Percentiles rank a stretch among this genome's conserved stretches.
Evolutionary conservation across 2,113 vertebrate species (phyloP).

Genomic region (Copsychus sechellarum): DNA sequence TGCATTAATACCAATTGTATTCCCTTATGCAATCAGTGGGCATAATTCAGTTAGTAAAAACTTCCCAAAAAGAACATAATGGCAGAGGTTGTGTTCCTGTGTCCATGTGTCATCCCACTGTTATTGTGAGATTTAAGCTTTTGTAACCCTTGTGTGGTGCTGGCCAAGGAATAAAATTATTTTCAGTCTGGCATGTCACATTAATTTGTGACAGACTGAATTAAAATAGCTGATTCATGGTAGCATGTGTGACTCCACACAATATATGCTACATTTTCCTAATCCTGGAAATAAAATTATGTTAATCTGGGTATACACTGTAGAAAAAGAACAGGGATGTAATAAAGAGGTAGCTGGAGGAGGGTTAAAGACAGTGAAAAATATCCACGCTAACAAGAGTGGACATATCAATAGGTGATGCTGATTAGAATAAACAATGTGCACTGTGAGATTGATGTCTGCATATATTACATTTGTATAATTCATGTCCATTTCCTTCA

Average conservation of each 20-base stretch:
- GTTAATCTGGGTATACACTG: background rate
- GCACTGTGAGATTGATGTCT: background rate
- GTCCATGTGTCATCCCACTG: background rate
- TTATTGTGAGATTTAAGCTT: background rate
- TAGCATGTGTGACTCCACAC: background rate
- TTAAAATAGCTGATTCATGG: background rate
- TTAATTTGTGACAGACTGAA: background rate
- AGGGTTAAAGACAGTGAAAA: background rate
- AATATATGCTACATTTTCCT: background rate
- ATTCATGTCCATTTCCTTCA: background rate
- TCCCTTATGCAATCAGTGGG: background rate
- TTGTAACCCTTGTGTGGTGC: background rate
- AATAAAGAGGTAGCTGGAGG: background rate
- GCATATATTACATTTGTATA: slow-evolving; percentile 3
- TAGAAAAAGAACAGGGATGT: background rate
- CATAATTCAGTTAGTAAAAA: background rate
- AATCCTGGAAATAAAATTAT: background rate
- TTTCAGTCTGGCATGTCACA: background rate
- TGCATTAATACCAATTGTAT: background rate
- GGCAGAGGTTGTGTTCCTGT: background rate
- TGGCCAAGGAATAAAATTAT: background rate
- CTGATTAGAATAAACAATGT: slow-evolving; percentile 25
- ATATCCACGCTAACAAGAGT: background rate
- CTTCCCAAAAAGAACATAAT: background rate
- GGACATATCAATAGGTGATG: background rate